Percentiles rank a stretch among this genome's conserved stretches.
phyloP scores from a whole-genome alignment of 1,140 invertebrate species.

The Homalodisca vitripennis region DNA sequence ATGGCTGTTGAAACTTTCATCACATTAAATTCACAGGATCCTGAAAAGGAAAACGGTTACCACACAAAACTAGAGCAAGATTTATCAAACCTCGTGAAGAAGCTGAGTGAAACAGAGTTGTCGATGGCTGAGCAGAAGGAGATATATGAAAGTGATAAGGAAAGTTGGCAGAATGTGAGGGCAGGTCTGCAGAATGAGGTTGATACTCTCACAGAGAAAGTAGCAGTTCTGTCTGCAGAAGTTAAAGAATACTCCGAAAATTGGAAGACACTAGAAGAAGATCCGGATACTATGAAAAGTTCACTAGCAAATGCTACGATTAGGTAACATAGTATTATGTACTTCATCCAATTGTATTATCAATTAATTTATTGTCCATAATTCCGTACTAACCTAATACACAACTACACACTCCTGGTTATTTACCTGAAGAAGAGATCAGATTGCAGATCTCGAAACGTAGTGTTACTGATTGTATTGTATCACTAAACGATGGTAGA shows the following conservation, averaged over 20 bases:
- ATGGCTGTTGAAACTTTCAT: too few relatives aligned
- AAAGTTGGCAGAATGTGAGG: conserved; percentile 35
- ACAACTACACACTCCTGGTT: too few relatives aligned
- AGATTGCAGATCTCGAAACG: too few relatives aligned
- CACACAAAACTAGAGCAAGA: conserved; percentile 31
- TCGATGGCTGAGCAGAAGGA: conserved; percentile 35
- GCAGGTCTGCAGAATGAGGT: conserved; percentile 36
- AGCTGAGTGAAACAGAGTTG: conserved; percentile 32
- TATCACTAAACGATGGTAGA: too few relatives aligned
- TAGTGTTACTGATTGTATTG: too few relatives aligned
- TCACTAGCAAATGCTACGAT: conserved; percentile 30
- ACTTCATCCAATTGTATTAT: too few relatives aligned
- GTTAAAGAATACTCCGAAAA: conserved; percentile 32
- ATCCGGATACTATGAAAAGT: conserved; percentile 36
- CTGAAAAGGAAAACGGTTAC: conserved; percentile 18
- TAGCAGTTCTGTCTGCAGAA: conserved; percentile 20
- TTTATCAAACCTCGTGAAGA: conserved; percentile 29
- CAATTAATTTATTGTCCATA: too few relatives aligned
- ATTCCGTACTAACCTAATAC: too few relatives aligned
- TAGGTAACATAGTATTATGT: conserved; percentile 27
- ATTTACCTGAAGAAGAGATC: too few relatives aligned
- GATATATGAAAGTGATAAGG: conserved; percentile 37
- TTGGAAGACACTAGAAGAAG: conserved; percentile 34
- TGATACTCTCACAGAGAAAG: conserved; percentile 27
- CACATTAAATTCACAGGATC: neutral